These are phyloP conservation scores for Asteroscopus sphinx DNA, from an alignment of 2,888 invertebrate genomes.

Conservation along the genomic window DNA sequence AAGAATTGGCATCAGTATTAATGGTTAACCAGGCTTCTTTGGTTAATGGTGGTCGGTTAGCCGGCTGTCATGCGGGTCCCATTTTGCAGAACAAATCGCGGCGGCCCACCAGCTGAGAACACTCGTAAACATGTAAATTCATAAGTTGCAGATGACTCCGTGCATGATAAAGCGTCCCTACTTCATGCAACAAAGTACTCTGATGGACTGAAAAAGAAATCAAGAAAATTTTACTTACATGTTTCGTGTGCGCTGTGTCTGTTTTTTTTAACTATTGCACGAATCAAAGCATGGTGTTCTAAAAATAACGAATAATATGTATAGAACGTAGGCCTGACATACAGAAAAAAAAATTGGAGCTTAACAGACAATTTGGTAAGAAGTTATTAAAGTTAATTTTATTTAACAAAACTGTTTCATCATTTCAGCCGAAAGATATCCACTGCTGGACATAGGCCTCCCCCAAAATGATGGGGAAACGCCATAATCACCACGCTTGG, in stretches of 20 bases:
- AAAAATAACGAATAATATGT: too few species aligned
- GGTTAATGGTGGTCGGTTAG: conserved; percentile 81
- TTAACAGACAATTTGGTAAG: too few species aligned
- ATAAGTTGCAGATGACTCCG: conserved; percentile 73
- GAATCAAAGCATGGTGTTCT: too few species aligned
- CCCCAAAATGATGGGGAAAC: too few species aligned
- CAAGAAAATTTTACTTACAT: conserved; percentile 25
- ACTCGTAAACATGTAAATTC: conserved; percentile 85
- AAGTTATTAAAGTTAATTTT: too few species aligned
- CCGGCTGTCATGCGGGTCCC: conserved; percentile 80
- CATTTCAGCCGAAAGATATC: too few species aligned
- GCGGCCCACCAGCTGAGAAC: conserved; percentile 81
- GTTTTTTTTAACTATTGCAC: not conserved
- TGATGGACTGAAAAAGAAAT: conserved; percentile 43
- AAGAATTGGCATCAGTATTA: conserved; percentile 70
- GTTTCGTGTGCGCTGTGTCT: conserved; percentile 4
- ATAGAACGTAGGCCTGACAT: too few species aligned
- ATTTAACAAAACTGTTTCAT: too few species aligned
- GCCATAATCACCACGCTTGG: too few species aligned
- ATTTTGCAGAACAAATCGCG: conserved; percentile 82
- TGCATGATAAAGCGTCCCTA: conserved; percentile 69
- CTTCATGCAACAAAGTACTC: conserved; percentile 47
- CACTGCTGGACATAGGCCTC: too few species aligned
- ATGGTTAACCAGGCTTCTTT: conserved; percentile 68
- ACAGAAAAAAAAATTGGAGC: too few species aligned